A percentile compares a stretch with the other conserved stretches of the same genome.
Conservation (phyloP, 2,113 vertebrate species). For the Nicator chloris region DNA sequence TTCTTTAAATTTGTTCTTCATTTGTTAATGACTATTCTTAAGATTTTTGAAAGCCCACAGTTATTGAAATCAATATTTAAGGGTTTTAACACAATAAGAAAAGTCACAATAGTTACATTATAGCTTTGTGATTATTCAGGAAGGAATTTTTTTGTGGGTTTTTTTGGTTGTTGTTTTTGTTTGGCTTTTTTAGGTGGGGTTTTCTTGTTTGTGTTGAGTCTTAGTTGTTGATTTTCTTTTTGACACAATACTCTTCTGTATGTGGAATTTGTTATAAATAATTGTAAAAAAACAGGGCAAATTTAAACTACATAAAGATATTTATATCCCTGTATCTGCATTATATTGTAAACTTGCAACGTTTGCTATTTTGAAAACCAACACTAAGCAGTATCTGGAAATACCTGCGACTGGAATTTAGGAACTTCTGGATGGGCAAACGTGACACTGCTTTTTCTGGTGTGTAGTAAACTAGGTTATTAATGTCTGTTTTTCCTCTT, state of each 20-base stretch:
- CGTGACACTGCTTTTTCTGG: neutral
- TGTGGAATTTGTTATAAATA: neutral
- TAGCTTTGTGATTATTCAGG: neutral
- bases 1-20: neutral
- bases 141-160: neutral
- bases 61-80: neutral
- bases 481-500: neutral
- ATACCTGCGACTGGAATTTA: neutral
- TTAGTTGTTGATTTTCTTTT: neutral
- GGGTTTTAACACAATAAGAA: neutral
- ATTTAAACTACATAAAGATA: neutral
- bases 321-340: neutral
- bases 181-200: neutral
- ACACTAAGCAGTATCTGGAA: neutral
- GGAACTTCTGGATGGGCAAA: neutral
- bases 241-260: neutral
- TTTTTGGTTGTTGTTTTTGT: neutral
- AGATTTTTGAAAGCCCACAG: neutral
- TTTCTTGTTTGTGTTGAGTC: neutral
- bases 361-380: neutral
- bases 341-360: neutral
- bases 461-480: neutral
- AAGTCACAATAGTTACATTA: neutral
- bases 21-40: neutral
- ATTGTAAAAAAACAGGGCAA: neutral